Evolutionary conservation across 2,113 vertebrate genomes (phyloP), one percentile per base, ranked within the genome.

Genomic region (Aptenodytes forsteri): DNA sequence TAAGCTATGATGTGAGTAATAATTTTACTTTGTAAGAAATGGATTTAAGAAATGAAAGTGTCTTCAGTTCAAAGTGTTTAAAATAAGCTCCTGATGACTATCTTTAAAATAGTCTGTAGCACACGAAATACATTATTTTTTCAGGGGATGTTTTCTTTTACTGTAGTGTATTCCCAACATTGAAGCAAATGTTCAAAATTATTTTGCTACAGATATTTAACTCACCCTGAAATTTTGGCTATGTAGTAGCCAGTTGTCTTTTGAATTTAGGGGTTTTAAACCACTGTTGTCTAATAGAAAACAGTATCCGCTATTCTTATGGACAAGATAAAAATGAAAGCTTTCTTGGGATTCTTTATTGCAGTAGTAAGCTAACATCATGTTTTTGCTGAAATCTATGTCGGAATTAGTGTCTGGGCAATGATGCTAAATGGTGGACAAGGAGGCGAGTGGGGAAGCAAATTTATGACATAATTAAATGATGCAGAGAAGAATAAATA

Each of bases 191-290:
- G 3, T 32, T 26, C 38, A 72, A 67, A 67, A 59, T 47, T 18
- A 52, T 79, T 62, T 79, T 67, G 42, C 42, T 42, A 46, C 8
- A 72, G 46, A 11, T 66, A 30, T 20, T 75, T 78, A 73, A 87
- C 7, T 70, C 11, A 4, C 14, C 1, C 7, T 71, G 34, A 64
- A 73, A 36, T 70, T 56, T 29, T 84, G 5, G 23, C 0, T 2
- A 1, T 36, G 21, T 67, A 46, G 17, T 77, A 75, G 47, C 26
- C 10, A 58, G 16, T 36, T 87, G 4, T n/a, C 17, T 38, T 71
- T 9, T 71, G 18, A 64, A 62, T 83, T 62, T 7, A 1, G 1
- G 1, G 1, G 2, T 70, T 93, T 75, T 67, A 66, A 1, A 2
- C 11, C 3, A 11, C 20, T 69, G 3, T 62, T n/a, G 19, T 71